Percentiles rank a stretch among this genome's conserved stretches.
Evolutionary conservation across 2,888 invertebrate species (phyloP).

Genomic region (Parelbella ahira): DNA sequence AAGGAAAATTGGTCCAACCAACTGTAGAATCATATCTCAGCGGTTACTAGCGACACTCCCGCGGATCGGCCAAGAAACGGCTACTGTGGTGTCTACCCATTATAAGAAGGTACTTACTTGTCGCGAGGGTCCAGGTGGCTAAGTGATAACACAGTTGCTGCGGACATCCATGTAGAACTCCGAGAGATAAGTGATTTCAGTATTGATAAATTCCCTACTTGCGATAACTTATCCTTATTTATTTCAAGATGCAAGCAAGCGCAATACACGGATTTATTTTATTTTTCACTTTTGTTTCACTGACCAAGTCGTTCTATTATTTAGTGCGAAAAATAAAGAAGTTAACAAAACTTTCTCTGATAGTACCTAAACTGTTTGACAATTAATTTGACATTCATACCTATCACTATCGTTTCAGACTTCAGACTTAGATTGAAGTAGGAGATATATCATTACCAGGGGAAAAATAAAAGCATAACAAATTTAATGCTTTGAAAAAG

Average conservation of each 20-base stretch:
- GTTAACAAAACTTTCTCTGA: slow-evolving; percentile 23
- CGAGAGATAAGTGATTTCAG: slow-evolving; percentile 25
- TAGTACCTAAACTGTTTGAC: slow-evolving; percentile 1
- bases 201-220: slow-evolving; percentile 22
- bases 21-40: too few species aligned
- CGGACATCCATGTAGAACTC: slow-evolving; percentile 23
- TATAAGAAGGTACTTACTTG: slow-evolving; percentile 2
- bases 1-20: too few species aligned
- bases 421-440: too few species aligned
- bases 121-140: slow-evolving; percentile 16
- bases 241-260: neutral
- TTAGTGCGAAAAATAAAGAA: slow-evolving; percentile 3
- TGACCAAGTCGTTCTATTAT: neutral
- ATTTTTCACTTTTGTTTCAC: slow-evolving; percentile 2
- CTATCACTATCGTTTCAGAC: too few species aligned
- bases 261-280: neutral
- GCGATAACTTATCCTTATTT: neutral
- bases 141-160: slow-evolving; percentile 22
- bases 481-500: too few species aligned
- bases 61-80: too few species aligned
- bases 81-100: too few species aligned
- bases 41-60: too few species aligned
- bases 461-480: too few species aligned
- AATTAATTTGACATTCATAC: slow-evolving; percentile 2
- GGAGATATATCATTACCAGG: too few species aligned